Base-by-base conservation (phyloP, 2,888 invertebrate species). In the Elegia similella region DNA sequence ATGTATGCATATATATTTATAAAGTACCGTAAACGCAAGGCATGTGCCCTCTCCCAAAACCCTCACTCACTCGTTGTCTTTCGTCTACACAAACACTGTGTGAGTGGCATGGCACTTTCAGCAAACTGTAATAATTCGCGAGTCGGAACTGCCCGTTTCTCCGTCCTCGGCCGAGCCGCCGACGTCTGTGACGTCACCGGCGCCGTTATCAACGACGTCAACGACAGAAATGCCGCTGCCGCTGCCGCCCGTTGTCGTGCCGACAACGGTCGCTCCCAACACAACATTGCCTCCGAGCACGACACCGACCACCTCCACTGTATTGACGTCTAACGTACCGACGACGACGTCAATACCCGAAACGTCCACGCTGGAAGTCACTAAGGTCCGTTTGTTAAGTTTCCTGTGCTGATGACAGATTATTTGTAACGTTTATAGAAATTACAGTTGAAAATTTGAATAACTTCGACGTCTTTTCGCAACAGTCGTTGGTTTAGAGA, bases 41-140 rank as follows among this genome's bases (percentile, higher is more conserved):
- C 44, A 46, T 55, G 32, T 55, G 30, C 43, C 43, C 44, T 55
- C 44, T 55, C 6, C 23, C 23, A 23, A 13, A 30, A 10, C 6
- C 30, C 43, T 34, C 30, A 23, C 52, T 23, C 38, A 48, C 57
- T 57, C 71, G 75, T 84, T 86, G 81, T 86, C 82, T 76, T 74
- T 70, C 79, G 80, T 81, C 73, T 66, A 64, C 71, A 67, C 78
- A 72, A 80, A 88, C 88, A 78, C 77, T 77, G 84, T 87, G 90
- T 89, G 88, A 88, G 89, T 82, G 76, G 90, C 90, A 89, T 89
- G 89, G 84, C 89, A 88, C 90, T 89, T 91, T 90, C 91, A 91
- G 91, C 91, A 89, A 80, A 91, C 91, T 62, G 88, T 91, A 74
- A 84, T 88, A 78, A 90, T 91, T 70, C 88, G 86, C 68, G 87